Evolutionary conservation across 2,888 invertebrate species (phyloP).

Genomic region (Lymantria dispar): DNA sequence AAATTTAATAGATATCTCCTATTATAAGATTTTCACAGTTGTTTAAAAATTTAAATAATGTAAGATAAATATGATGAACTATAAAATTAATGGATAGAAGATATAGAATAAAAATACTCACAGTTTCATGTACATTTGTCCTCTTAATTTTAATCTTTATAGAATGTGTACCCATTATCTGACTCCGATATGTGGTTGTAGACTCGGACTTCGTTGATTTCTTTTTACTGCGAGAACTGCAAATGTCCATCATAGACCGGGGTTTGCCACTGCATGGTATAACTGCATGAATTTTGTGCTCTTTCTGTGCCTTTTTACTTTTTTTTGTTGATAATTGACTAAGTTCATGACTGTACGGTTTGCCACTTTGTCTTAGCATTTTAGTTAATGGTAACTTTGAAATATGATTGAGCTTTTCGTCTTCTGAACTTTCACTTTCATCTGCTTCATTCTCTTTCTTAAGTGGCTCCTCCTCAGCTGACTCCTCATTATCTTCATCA

Average conservation of each 20-base stretch:
- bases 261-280: conserved; percentile 78
- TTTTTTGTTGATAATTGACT: conserved; percentile 81
- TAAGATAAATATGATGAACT: too few species aligned
- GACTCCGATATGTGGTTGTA: conserved; percentile 81
- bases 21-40: too few species aligned
- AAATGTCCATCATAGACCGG: conserved; percentile 74
- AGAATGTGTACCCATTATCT: conserved; percentile 85
- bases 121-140: conserved; percentile 74
- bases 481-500: conserved; percentile 49
- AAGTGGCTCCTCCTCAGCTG: conserved; percentile 36
- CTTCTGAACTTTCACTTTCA: conserved; percentile 68
- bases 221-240: conserved; percentile 73
- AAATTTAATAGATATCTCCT: too few species aligned
- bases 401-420: conserved; percentile 73
- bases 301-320: conserved; percentile 68
- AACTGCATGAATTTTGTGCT: conserved; percentile 63
- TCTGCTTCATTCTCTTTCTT: conserved; percentile 41
- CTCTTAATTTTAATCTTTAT: conserved; percentile 88
- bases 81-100: too few species aligned
- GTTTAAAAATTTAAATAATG: too few species aligned
- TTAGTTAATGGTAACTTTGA: conserved; percentile 74
- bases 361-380: conserved; percentile 71
- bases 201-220: conserved; percentile 70
- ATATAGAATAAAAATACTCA: conserved; percentile 50
- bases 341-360: conserved; percentile 81